Percentiles rank a stretch among this genome's conserved stretches.
These are phyloP conservation scores for Pollachius pollachius DNA, from an alignment of 2,113 vertebrate genomes.

Conservation along the genomic window DNA sequence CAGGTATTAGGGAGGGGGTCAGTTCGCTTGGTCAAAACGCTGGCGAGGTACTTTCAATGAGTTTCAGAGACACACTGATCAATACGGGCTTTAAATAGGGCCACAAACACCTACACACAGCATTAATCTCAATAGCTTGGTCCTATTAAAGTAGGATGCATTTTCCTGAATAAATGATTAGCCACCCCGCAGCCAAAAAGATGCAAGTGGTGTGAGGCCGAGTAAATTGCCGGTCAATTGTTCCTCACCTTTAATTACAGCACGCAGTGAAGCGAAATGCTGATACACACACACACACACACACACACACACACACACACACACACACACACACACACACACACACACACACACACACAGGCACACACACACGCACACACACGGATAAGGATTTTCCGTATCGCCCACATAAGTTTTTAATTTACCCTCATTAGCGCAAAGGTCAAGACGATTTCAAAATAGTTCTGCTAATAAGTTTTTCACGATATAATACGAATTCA, in stretches of 20 bases:
- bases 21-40: conserved; percentile 53
- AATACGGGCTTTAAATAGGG: conserved; percentile 67
- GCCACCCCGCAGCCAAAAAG: conserved; percentile 25
- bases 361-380: no score
- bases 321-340: no score
- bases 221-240: conserved; percentile 17
- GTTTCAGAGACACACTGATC: conserved; percentile 61
- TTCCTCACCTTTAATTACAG: conserved; percentile 39
- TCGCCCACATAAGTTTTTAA: no score
- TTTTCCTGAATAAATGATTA: conserved; percentile 62
- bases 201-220: conserved; percentile 20
- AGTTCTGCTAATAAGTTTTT: neutral
- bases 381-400: no score
- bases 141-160: conserved; percentile 49
- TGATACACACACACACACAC: neutral
- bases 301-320: no score
- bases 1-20: conserved; percentile 19
- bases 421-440: no score
- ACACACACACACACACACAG: no score
- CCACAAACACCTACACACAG: conserved; percentile 63
- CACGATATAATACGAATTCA: neutral
- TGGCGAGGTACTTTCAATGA: conserved; percentile 67
- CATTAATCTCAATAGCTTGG: conserved; percentile 62
- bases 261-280: conserved; percentile 15
- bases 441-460: neutral